phyloP scores from a whole-genome alignment of 2,888 invertebrate genomes.

The Leucophenga maculata region DNA sequence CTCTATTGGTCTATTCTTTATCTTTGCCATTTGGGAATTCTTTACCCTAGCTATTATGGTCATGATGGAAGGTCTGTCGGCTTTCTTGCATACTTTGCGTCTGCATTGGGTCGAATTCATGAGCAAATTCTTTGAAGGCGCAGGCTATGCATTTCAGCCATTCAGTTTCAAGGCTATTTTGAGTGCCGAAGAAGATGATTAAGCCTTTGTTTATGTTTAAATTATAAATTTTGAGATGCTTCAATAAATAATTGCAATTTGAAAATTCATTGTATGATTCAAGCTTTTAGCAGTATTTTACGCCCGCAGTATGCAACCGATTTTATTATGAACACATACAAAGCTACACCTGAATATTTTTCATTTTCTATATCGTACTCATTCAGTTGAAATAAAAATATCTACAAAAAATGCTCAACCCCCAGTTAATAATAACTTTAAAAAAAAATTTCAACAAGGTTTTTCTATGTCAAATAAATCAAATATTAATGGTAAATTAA shows the following conservation, averaged over 20 bases:
- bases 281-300: too few relatives aligned
- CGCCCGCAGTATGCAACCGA: too few relatives aligned
- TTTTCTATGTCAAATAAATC: neutral
- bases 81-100: constrained; percentile 98
- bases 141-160: constrained; percentile 86
- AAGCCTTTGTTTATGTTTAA: constrained; percentile 27
- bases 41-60: constrained; percentile 96
- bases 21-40: constrained; percentile 93
- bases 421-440: too few relatives aligned
- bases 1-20: constrained; percentile 83
- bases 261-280: too few relatives aligned
- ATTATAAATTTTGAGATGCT: neutral
- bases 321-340: too few relatives aligned
- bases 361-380: too few relatives aligned
- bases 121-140: constrained; percentile 91
- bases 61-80: constrained; percentile 99
- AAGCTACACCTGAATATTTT: too few relatives aligned
- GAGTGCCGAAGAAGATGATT: constrained; percentile 74
- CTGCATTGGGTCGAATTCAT: constrained; percentile 99
- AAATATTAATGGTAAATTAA: constrained; percentile 62
- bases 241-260: constrained; percentile 47
- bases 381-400: too few relatives aligned
- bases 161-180: constrained; percentile 86
- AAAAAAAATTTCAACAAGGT: too few relatives aligned
- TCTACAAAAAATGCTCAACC: too few relatives aligned